Evolutionary conservation across 2,888 invertebrate genomes (phyloP), one percentile per base, ranked within the genome.

Genomic region (Eristalis intricaria): DNA sequence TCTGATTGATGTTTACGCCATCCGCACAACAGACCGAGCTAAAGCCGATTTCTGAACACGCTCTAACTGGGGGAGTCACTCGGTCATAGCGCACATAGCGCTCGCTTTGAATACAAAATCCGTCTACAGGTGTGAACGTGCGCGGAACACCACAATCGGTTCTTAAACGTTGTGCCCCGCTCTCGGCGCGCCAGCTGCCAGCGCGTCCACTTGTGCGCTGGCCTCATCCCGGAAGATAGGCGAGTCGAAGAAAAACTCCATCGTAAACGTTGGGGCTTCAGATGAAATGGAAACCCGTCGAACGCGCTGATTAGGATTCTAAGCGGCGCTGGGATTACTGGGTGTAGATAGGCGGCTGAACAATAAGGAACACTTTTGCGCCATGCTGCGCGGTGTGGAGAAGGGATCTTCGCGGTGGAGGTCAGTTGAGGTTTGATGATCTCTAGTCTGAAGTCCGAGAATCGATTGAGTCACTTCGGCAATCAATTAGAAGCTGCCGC

Each of bases 181-280:
- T 19, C 13, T 19, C 50, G 50, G 19, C 50, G n/a, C 26, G 26
- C 2, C 26, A 8, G 7, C 8, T 19, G 50, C 50, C 8, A 50
- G 19, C 19, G 19, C 50, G 8, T 19, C 8, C 50, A 15, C 56
- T 56, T 4, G 23, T 60, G 19, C 7, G 50, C 50, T 50, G 50
- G 4, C 22, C 56, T 66, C 61, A 79, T 84, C 79, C 69, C 84
- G 79, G 74, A 84, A 79, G 60, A 79, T 66, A 79, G 22, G 26
- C 35, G 4, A 66, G 38, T 29, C 35, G n/a, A 60, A 84, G 78
- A 43, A 83, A 43, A 74, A 69, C 69, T 74, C 56, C 15, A 61
- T 64, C 43, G 73, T 73, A 71, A 71, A 75, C 26, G 38, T 35
- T 76, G 43, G 19, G 26, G 15, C 22, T 70, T 74, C 60, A 70